Percentiles rank a stretch among this genome's conserved stretches.
Evolutionary conservation across 1,140 invertebrate species (phyloP).

Genomic region (Archivesica marissinica): DNA sequence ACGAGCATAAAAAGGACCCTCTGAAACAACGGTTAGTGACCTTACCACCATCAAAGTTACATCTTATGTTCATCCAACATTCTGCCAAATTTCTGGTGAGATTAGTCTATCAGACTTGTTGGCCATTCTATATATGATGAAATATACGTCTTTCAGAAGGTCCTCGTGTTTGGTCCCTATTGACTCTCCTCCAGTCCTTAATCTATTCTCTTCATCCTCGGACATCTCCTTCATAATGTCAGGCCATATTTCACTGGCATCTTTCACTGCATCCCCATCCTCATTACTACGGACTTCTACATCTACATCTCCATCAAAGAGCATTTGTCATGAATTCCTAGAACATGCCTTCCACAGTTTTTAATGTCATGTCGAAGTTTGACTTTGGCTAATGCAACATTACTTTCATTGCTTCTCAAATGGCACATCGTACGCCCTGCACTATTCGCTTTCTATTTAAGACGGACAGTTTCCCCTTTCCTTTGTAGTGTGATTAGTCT

Average conservation of each 20-base stretch:
- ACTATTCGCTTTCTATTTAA: neutral
- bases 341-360: conserved; percentile 27
- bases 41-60: conserved; percentile 39
- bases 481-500: conserved; percentile 34
- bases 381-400: neutral
- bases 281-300: neutral
- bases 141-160: neutral
- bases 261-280: conserved; percentile 20
- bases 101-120: neutral
- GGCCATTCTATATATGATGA: neutral
- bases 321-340: conserved; percentile 23
- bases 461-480: conserved; percentile 9
- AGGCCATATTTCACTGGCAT: neutral
- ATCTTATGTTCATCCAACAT: conserved; percentile 5
- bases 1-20: conserved; percentile 13
- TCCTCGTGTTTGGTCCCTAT: neutral
- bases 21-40: conserved; percentile 13
- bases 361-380: conserved; percentile 18
- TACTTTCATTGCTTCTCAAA: neutral
- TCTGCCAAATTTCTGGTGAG: conserved; percentile 18
- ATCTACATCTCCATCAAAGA: conserved; percentile 2
- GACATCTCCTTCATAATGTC: neutral
- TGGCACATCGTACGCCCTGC: conserved; percentile 4
- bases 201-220: neutral
- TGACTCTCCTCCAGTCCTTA: neutral